Evolutionary conservation across 2,888 invertebrate species (phyloP), one percentile per base, ranked within the genome.

Genomic region (Synergus umbraculus): DNA sequence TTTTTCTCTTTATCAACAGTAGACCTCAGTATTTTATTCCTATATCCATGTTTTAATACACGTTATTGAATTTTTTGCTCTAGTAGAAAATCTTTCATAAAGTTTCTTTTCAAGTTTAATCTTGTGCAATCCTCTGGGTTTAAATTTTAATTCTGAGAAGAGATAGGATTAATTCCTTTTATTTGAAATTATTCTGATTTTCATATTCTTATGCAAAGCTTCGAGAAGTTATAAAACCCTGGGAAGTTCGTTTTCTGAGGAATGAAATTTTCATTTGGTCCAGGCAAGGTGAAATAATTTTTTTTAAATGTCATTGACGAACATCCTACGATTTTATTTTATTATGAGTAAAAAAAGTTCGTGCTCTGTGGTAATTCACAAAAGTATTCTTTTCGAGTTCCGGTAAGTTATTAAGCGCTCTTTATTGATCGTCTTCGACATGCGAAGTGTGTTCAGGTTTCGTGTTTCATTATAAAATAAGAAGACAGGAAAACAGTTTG

Each of bases 391-490:
- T 60, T 60, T 60, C 22, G 1, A 60, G 69, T 49, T 73, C 49
- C 37, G 37, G 15, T 73, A 37, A 29, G 69, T 49, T 54, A 37
- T 73, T 73, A 54, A 69, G 69, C 69, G 49, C 69, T 73, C 46
- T 44, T 49, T 69, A 69, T 69, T 13, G 67, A 69, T 69, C 67
- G 67, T 67, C 18, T 44, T 67, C 22, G 18, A 67, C 67, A 67
- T 67, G 44, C 67, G 22, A 69, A 69, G 29, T 69, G 46, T 67
- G 67, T 69, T 29, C 29, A 46, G 44, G 67, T 69, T 69, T 69
- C 67, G 46, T 69, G 67, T 69, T 69, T 69, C 46, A 18, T 67
- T 44, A 69, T 13, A 49, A 69, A 69, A 46, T 49, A 69, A 69
- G 46, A 46, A 69, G 46, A 43, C 7, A 49, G 67, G 44, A 29